A percentile compares a stretch with the other conserved stretches of the same genome.
Evolutionary conservation across 2,113 vertebrate species (phyloP).

Genomic region (Aramus guarauna): DNA sequence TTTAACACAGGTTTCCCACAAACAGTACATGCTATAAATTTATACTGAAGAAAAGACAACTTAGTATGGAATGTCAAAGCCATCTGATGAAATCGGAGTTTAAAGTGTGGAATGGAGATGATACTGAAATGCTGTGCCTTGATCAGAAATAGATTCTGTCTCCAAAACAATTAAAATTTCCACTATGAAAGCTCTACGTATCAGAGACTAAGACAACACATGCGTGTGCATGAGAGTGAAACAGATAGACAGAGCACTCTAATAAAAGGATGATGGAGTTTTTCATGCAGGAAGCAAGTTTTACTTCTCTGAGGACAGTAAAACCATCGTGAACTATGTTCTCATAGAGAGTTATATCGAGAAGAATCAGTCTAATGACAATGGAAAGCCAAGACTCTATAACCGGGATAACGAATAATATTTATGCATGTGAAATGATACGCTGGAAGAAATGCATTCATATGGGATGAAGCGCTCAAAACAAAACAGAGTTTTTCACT

Average conservation of each 20-base stretch:
- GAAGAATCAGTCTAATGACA: neutral
- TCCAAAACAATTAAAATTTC: neutral
- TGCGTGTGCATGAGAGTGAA: neutral
- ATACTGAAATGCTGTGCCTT: neutral
- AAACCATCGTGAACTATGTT: conserved; percentile 3
- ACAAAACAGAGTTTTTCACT: conserved; percentile 58
- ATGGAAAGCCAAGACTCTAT: neutral
- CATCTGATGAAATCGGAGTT: conserved; percentile 8
- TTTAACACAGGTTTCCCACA: conserved; percentile 31
- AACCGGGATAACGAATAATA: conserved; percentile 26
- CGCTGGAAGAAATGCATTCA: conserved; percentile 56
- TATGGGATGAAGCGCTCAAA: conserved; percentile 55
- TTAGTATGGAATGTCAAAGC: conserved; percentile 21
- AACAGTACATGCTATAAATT: conserved; percentile 27
- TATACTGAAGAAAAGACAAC: neutral
- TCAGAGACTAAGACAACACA: neutral
- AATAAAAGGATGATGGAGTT: neutral
- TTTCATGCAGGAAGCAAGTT: conserved; percentile 52
- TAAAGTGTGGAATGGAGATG: neutral
- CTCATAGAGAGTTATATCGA: neutral
- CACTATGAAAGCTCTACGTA: neutral
- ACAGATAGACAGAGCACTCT: neutral
- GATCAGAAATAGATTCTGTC: neutral
- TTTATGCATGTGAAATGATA: conserved; percentile 51
- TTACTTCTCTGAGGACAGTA: neutral